Conservation (phyloP, 2,797 vertebrate genomes). For the Danio choprae region DNA sequence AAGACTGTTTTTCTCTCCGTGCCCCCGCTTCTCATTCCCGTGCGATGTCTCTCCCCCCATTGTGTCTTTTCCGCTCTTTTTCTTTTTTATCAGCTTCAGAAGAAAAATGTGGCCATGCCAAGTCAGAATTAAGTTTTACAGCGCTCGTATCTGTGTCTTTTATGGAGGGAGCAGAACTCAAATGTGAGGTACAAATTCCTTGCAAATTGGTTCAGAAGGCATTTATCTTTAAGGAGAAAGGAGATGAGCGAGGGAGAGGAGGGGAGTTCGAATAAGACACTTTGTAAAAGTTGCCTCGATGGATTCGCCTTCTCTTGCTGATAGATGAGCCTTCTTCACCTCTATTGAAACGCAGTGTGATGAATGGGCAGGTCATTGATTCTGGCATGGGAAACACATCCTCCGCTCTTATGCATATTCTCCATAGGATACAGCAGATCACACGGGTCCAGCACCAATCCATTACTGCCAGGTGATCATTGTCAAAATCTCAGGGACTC, state of each 20-base stretch:
- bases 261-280: slow-evolving; percentile 28
- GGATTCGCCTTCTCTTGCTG: slow-evolving; percentile 45
- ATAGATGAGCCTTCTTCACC: slow-evolving; percentile 54
- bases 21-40: slow-evolving; percentile 28
- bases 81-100: slow-evolving; percentile 42
- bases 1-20: slow-evolving; percentile 42
- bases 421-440: slow-evolving; percentile 44
- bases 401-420: slow-evolving; percentile 56
- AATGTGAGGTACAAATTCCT: slow-evolving; percentile 41
- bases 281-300: slow-evolving; percentile 50
- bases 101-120: slow-evolving; percentile 50
- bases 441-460: slow-evolving; percentile 44
- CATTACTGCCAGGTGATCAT: slow-evolving; percentile 47
- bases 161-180: slow-evolving; percentile 37
- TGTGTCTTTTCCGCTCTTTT: slow-evolving; percentile 26
- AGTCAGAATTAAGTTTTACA: slow-evolving; percentile 55
- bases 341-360: slow-evolving; percentile 69
- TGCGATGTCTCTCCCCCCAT: slow-evolving; percentile 44
- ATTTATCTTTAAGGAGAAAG: slow-evolving; percentile 50
- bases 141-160: slow-evolving; percentile 43
- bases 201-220: slow-evolving; percentile 45
- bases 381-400: slow-evolving; percentile 66
- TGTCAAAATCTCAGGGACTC: slow-evolving; percentile 42
- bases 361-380: slow-evolving; percentile 76
- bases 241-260: background rate